Base-by-base conservation (phyloP, 2,113 vertebrate species). In the Osmerus eperlanus region DNA sequence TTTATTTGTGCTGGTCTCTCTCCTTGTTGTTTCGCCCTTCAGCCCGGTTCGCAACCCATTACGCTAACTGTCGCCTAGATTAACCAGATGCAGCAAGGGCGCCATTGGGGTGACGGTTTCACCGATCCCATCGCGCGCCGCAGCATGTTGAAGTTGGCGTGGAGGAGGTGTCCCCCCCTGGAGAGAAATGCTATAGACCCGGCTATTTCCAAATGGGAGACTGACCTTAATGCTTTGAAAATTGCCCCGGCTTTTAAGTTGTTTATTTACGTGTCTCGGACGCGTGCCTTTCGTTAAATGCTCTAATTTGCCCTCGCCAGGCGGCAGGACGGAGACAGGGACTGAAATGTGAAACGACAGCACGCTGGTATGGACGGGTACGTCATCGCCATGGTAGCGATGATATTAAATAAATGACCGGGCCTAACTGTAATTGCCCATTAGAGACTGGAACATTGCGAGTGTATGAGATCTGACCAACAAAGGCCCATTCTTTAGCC, bases 401-500 rank as follows among this genome's bases (percentile, higher is more conserved):
- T 79, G 58, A 68, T 85, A 84, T 84, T 80, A 75, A 85, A 84
- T 85, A 86, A 84, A 89, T 83, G 87, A 87, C 87, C 79, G 79
- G 62, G 73, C 62, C 54, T 71, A 77, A 67, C 41, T 80, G 77
- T 89, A 89, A 89, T 83, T 89, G 86, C 76, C 86, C 75, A 87
- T 91, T 88, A 89, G 72, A 84, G 78, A 59, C 73, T 76, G 86
- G 89, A 89, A 89, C 80, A 81, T 74, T 85, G 77, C 84, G 83
- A n/a, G 52, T 83, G 85, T 86, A 84, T 80, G 70, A 85, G 77
- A 87, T 83, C 71, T 66, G 64, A 77, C 78, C 83, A 84, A 91
- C 88, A 91, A 91, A 89, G 84, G 83, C 21, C 73, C 75, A 87
- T 85, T 86, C 80, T 89, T 85, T 88, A 76, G 80, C 71, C 47